phyloP scores from a whole-genome alignment of 2,888 invertebrate species.

The Macrophya alboannulata region DNA sequence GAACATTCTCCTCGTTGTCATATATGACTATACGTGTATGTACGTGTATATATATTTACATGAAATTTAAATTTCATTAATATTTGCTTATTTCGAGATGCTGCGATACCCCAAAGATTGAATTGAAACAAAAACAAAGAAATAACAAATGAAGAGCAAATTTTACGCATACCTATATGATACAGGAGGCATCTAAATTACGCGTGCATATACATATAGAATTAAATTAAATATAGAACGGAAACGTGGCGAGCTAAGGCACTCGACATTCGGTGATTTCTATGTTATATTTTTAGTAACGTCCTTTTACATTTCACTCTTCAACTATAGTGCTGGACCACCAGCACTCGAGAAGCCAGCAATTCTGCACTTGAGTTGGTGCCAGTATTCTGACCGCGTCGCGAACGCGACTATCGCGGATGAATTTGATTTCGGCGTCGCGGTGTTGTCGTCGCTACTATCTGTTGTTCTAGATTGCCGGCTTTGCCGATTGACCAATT shows the following conservation, averaged over 20 bases:
- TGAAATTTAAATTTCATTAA: neutral
- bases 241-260: conserved; percentile 7
- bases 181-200: no score
- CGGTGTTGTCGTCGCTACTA: neutral
- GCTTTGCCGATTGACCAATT: conserved; percentile 5
- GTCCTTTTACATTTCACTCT: conserved; percentile 38
- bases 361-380: conserved; percentile 44
- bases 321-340: neutral
- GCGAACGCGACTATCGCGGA: neutral
- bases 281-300: conserved; percentile 33
- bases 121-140: neutral
- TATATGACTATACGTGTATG: neutral
- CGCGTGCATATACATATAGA: neutral
- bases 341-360: conserved; percentile 2
- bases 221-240: conserved; percentile 3
- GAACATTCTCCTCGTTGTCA: neutral
- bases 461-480: conserved; percentile 29
- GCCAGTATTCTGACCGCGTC: conserved; percentile 46
- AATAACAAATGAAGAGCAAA: neutral
- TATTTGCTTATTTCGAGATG: neutral
- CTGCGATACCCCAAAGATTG: neutral
- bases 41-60: neutral
- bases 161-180: neutral
- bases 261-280: conserved; percentile 30
- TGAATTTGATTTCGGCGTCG: conserved; percentile 29